phyloP scores from a whole-genome alignment of 92 coral and sea anemone species.

The Micromussa lordhowensis region DNA sequence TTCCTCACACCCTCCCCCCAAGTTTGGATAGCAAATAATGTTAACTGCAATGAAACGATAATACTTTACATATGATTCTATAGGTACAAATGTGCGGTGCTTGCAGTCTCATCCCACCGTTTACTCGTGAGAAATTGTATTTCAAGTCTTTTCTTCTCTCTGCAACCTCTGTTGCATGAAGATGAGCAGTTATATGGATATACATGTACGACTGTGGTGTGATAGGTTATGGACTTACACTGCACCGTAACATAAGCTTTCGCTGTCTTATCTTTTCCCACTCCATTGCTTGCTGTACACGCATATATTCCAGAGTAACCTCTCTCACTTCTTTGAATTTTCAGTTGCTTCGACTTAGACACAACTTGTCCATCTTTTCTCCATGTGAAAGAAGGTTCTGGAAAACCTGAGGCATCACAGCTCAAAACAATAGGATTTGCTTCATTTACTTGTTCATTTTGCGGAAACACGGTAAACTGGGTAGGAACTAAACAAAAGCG shows the following conservation, averaged over 20 bases:
- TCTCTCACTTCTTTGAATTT: not conserved
- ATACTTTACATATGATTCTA: no score
- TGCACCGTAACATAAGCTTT: not conserved
- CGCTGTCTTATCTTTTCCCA: not conserved
- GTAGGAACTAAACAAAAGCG: not conserved
- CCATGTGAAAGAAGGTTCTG: not conserved
- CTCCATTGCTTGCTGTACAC: constrained; percentile 4
- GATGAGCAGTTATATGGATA: no score
- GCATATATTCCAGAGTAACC: not conserved
- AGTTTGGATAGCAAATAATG: no score
- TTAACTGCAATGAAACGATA: no score
- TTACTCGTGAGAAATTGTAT: no score
- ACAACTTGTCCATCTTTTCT: not conserved
- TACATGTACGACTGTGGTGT: no score
- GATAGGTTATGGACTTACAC: no score
- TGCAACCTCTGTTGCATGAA: no score
- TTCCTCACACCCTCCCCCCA: no score
- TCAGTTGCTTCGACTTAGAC: not conserved
- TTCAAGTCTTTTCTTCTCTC: no score
- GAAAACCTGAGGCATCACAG: constrained; percentile 20
- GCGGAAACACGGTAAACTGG: not conserved
- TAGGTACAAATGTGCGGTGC: no score
- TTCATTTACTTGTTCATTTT: constrained; percentile 7
- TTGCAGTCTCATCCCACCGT: no score
- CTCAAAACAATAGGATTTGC: not conserved